Conservation (phyloP, 2,888 invertebrate genomes). For the Aradus depressus region DNA sequence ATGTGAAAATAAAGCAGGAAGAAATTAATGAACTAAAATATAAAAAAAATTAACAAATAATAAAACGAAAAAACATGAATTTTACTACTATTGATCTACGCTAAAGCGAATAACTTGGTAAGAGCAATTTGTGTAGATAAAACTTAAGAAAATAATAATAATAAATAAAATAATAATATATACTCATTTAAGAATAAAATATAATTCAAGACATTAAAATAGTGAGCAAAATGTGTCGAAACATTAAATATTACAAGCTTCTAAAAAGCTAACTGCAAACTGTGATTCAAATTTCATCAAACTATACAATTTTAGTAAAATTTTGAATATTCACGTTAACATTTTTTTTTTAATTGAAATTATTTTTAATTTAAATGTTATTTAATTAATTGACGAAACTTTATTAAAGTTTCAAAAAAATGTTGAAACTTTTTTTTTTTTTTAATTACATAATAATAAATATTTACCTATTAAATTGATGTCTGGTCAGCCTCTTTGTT, state of each 20-base stretch:
- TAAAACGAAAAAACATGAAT: slow-evolving; percentile 13
- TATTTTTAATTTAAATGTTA: slow-evolving; percentile 3
- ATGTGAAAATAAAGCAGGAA: too few relatives aligned
- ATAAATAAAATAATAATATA: slow-evolving; percentile 23
- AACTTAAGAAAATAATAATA: slow-evolving; percentile 22
- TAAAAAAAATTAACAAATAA: slow-evolving; percentile 6
- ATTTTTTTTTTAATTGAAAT: neutral
- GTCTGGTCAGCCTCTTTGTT: slow-evolving; percentile 27
- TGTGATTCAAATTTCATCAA: slow-evolving; percentile 1
- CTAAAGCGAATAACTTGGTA: slow-evolving; percentile 24
- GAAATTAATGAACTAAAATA: too few relatives aligned
- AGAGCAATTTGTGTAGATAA: slow-evolving; percentile 20
- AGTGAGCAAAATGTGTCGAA: slow-evolving; percentile 28
- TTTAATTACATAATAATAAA: too few relatives aligned
- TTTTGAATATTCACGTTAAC: neutral
- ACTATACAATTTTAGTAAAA: neutral
- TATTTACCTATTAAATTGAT: neutral
- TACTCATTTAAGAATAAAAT: slow-evolving; percentile 21
- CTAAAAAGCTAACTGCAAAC: slow-evolving; percentile 25
- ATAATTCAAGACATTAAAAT: slow-evolving; percentile 39
- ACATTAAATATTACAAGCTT: slow-evolving; percentile 22
- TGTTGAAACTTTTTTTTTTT: too few relatives aligned
- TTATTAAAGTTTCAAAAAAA: too few relatives aligned
- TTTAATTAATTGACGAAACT: neutral
- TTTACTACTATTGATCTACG: slow-evolving; percentile 18